Base-by-base conservation (phyloP, 2,113 vertebrate species). In the Tachycineta bicolor region DNA sequence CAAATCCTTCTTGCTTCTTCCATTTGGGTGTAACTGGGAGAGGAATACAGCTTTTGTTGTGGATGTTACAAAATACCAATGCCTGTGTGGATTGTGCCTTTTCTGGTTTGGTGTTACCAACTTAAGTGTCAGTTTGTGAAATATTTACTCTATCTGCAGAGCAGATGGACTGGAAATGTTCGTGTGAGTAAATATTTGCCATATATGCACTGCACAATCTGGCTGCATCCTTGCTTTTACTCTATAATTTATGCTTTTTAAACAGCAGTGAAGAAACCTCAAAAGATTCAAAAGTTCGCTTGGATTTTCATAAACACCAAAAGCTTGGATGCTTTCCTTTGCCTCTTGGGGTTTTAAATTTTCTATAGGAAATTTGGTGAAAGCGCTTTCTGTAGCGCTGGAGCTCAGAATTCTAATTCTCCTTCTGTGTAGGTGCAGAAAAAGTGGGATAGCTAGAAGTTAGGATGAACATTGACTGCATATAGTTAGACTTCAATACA, bases 141-240 rank as follows among this genome's bases (percentile, higher is more conserved):
- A 93, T 92, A 90, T 92, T 97, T 93, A 90, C 80, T 92, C 83
- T 95, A 52, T 96, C 96, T 97, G 95, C 94, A 81, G 89, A 96
- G 69, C 95, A 97, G 96, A 97, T 96, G 96, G 95, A 95, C 93
- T 94, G 83, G 64, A 95, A 96, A 87, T 87, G 91, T 92, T 97
- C 47, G 31, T 96, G 95, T 94, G 94, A 97, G 94, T 93, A 97
- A 97, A 93, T 95, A 96, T 95, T 96, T 94, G 68, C 96, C 94
- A 92, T 97, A 96, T 92, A 94, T 93, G 92, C 94, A 78, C 93
- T 86, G 85, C 73, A 65, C 95, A 96, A 96, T 96, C 94, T 97
- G 92, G 56, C 90, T 92, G 65, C 90, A 84, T 96, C 86, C 88
- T 89, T 93, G 89, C 83, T 95, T 86, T 53, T 96, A 7, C 64